Percentiles rank a stretch among this genome's conserved stretches.
These are phyloP conservation scores for Anguilla japonica DNA, from an alignment of 2,113 vertebrate genomes.

Conservation along the genomic window DNA sequence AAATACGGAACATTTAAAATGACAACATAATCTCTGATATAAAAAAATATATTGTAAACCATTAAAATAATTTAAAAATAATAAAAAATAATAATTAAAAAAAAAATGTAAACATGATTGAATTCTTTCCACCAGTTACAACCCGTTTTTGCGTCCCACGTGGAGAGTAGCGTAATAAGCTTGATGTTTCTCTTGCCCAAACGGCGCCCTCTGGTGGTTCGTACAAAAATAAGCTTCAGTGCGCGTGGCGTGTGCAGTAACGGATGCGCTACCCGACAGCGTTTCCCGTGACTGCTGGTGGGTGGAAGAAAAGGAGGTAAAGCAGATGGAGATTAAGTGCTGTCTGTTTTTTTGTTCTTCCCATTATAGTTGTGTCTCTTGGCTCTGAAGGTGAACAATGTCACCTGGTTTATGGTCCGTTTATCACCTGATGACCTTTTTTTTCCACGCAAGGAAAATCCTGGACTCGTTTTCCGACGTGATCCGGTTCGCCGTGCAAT, in stretches of 20 bases:
- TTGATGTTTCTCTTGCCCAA: background rate
- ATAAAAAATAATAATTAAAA: background rate
- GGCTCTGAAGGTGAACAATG: background rate
- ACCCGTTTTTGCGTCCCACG: slow-evolving; percentile 2
- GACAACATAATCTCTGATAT: slow-evolving; percentile 52
- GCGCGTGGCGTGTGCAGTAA: slow-evolving; percentile 41
- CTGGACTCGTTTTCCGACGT: background rate
- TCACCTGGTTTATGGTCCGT: background rate
- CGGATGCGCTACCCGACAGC: slow-evolving; percentile 1
- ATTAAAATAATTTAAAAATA: slow-evolving; percentile 22
- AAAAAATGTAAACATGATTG: slow-evolving; percentile 42
- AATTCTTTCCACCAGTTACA: slow-evolving; percentile 14
- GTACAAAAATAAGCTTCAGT: slow-evolving; percentile 46
- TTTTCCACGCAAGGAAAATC: background rate
- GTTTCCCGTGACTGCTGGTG: background rate
- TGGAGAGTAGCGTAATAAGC: background rate
- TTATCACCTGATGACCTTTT: background rate
- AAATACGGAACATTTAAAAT: slow-evolving; percentile 58
- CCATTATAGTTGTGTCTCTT: background rate
- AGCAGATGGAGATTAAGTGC: background rate
- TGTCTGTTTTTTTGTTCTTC: background rate
- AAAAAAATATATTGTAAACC: slow-evolving; percentile 34
- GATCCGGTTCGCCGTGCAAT: background rate
- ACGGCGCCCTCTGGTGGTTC: background rate
- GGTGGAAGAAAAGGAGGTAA: slow-evolving; percentile 1